Conservation (phyloP, 2,113 vertebrate species). For the Sisor rabdophorus region DNA sequence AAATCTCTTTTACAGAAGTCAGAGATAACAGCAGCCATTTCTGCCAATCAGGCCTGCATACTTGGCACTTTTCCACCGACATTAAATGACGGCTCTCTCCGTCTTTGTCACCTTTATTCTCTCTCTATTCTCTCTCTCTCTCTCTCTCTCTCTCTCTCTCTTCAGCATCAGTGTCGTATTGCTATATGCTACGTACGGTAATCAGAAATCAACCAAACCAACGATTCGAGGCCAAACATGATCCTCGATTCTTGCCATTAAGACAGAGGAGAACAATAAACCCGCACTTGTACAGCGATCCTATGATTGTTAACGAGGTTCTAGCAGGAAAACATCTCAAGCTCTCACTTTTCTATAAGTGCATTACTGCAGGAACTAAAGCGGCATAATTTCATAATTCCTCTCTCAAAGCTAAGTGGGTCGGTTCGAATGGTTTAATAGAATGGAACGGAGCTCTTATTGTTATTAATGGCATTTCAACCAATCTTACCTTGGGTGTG, state of each 20-base stretch:
- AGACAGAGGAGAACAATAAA: conserved; percentile 37
- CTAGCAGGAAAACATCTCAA: conserved; percentile 40
- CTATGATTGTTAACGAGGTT: conserved; percentile 34
- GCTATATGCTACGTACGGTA: neutral
- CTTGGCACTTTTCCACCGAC: conserved; percentile 22
- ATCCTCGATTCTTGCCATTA: neutral
- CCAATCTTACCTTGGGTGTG: conserved; percentile 90
- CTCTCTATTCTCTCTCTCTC: conserved; percentile 5
- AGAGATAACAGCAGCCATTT: conserved; percentile 24
- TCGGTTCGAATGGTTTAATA: conserved; percentile 22
- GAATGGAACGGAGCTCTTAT: conserved; percentile 38
- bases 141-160: neutral
- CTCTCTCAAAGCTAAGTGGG: conserved; percentile 35
- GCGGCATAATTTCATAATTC: conserved; percentile 29
- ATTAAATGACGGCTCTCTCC: conserved; percentile 27
- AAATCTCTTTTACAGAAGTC: conserved; percentile 38
- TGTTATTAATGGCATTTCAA: conserved; percentile 33
- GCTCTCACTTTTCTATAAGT: conserved; percentile 45
- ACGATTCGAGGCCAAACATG: neutral
- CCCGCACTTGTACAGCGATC: conserved; percentile 34
- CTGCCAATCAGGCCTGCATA: conserved; percentile 17
- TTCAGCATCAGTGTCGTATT: neutral
- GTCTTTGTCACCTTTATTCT: conserved; percentile 46
- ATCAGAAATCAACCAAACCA: neutral
- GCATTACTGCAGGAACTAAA: conserved; percentile 50